phyloP scores from a whole-genome alignment of 2,888 invertebrate genomes.

The Agelastica alni region DNA sequence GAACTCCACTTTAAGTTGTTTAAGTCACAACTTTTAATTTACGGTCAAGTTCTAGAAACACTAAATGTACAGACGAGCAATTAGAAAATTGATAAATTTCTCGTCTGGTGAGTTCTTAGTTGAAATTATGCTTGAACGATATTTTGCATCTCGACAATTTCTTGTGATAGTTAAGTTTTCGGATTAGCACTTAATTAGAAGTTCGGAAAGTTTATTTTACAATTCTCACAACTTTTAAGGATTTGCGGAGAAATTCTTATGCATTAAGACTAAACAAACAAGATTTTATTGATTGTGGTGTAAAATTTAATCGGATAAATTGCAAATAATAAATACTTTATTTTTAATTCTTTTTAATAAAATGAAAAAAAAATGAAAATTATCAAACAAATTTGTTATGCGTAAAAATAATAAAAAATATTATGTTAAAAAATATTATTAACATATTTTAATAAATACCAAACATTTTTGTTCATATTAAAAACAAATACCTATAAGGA shows the following conservation, averaged over 20 bases:
- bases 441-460: too few relatives aligned
- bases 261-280: background rate
- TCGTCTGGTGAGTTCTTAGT: slow-evolving; percentile 23
- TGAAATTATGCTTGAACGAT: slow-evolving; percentile 27
- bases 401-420: too few relatives aligned
- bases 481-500: too few relatives aligned
- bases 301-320: too few relatives aligned
- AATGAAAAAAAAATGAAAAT: too few relatives aligned
- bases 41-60: slow-evolving; percentile 45
- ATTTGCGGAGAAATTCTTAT: background rate
- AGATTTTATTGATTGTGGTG: background rate
- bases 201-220: slow-evolving; percentile 21
- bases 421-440: too few relatives aligned
- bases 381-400: too few relatives aligned
- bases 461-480: too few relatives aligned
- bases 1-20: slow-evolving; percentile 40
- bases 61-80: slow-evolving; percentile 43
- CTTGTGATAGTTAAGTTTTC: slow-evolving; percentile 28
- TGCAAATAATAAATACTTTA: too few relatives aligned
- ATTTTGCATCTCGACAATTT: slow-evolving; percentile 27
- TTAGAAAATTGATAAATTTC: slow-evolving; percentile 44
- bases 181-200: slow-evolving; percentile 27
- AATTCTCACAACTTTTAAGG: background rate
- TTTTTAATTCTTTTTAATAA: too few relatives aligned
- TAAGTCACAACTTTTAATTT: slow-evolving; percentile 48